Evolutionary conservation across 2,888 invertebrate genomes (phyloP).

Genomic region (Diabrotica balteata): DNA sequence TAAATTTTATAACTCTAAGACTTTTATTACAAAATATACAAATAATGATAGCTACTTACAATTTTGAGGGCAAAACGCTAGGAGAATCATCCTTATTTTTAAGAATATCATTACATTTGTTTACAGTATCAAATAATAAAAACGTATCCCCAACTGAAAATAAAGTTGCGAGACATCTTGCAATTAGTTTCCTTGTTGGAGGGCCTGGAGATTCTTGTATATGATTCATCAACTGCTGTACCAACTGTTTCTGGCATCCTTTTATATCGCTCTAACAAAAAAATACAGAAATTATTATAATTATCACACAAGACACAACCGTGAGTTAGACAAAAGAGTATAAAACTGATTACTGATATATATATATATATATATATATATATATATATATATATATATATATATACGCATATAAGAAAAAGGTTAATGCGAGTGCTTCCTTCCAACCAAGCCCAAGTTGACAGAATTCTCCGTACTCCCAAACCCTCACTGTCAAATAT

Average conservation of each 20-base stretch:
- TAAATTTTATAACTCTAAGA: no score
- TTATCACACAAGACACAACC: no score
- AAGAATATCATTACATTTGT: slow-evolving; percentile 96
- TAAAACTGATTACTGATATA: no score
- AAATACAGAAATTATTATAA: no score
- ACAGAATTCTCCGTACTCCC: no score
- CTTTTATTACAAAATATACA: background rate
- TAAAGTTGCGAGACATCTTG: slow-evolving; percentile 89
- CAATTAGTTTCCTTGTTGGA: slow-evolving; percentile 89
- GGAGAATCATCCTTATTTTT: slow-evolving; percentile 98
- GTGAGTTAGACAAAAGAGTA: no score
- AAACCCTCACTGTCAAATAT: no score
- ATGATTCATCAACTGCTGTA: slow-evolving; percentile 89
- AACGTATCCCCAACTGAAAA: slow-evolving; percentile 98
- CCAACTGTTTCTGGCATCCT: slow-evolving; percentile 93
- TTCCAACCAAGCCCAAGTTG: no score
- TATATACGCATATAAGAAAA: no score
- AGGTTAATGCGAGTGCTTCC: no score
- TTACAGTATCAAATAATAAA: slow-evolving; percentile 94
- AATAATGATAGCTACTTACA: slow-evolving; percentile 70
- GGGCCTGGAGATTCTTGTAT: slow-evolving; percentile 92
- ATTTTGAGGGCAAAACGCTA: slow-evolving; percentile 89
- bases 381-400: no score
- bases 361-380: no score
- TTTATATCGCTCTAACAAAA: slow-evolving; percentile 86